These are phyloP conservation scores for Carcinoscorpius rotundicauda DNA, from an alignment of 1,140 invertebrate genomes.

Conservation along the genomic window DNA sequence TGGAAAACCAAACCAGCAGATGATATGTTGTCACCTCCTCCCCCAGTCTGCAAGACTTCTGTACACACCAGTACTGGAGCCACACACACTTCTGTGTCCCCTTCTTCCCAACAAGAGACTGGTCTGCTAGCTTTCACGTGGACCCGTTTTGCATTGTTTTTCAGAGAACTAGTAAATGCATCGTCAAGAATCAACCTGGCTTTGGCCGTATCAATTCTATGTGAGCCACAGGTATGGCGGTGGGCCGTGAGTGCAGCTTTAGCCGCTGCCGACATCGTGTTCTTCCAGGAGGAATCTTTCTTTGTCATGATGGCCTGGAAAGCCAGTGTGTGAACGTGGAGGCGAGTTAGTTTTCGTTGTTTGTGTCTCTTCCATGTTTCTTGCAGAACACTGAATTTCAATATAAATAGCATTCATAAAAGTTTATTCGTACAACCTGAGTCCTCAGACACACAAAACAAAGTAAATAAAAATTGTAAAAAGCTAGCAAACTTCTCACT, in stretches of 20 bases:
- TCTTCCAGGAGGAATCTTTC: constrained; percentile 54
- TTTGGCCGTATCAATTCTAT: constrained; percentile 52
- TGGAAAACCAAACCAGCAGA: constrained; percentile 67
- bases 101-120: constrained; percentile 71
- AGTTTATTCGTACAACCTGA: too few relatives aligned
- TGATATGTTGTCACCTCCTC: constrained; percentile 79
- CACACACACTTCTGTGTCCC: constrained; percentile 56
- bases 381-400: too few relatives aligned
- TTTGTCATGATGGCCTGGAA: constrained; percentile 70
- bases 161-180: constrained; percentile 60
- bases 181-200: constrained; percentile 62
- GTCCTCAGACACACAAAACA: too few relatives aligned
- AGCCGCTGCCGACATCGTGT: constrained; percentile 62
- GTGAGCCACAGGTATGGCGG: constrained; percentile 67
- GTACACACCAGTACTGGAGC: constrained; percentile 76
- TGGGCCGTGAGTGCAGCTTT: constrained; percentile 74
- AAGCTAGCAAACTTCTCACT: too few relatives aligned
- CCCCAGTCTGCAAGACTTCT: constrained; percentile 64
- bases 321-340: constrained; percentile 76
- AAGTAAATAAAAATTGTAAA: too few relatives aligned
- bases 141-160: constrained; percentile 41
- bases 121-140: constrained; percentile 48
- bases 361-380: constrained; percentile 18
- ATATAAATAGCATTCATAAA: too few relatives aligned
- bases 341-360: constrained; percentile 50